Base-by-base conservation (phyloP, 2,888 invertebrate genomes). In the Zele albiditarsus region DNA sequence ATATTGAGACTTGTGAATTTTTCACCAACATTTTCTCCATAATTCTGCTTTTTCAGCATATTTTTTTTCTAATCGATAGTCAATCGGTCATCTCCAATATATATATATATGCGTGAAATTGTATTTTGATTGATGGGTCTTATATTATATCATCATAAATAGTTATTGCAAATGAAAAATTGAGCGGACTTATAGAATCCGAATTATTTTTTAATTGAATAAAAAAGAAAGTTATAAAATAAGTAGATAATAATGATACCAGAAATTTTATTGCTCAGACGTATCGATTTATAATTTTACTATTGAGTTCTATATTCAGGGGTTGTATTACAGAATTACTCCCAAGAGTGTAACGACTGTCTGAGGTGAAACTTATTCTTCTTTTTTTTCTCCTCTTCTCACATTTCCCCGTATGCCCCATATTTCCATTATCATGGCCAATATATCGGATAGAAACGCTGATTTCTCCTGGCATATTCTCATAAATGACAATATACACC, bases 401-500 rank as follows among this genome's bases (percentile, higher is more conserved):
- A 27, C 12, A 27, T 27, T 27, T 60, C 12, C 27, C 3, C 23
- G n/a, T 53, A 53, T 53, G n/a, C 16, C 60, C 14, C 60, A 16
- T 60, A 28, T 28, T 63, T 10, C 33, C 16, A 3, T 28, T n/a
- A 63, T 63, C 23, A 12, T 20, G 38, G 20, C 20, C 16, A 20
- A 28, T n/a, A 28, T 14, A 28, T 16, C 31, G 31, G 6, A 28
- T 10, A 63, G 38, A 16, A 71, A 78, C 62, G 72, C 70, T 73
- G 65, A 77, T 77, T 76, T 67, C 71, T 71, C 53, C n/a, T 72
- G 76, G 68, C 77, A 76, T 74, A 76, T 79, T 79, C 70, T 77
- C 76, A 57, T 68, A 53, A 42, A 20, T 46, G 58, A 65, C 38
- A n/a, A 46, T 46, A 14, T n/a, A 4, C 12, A 3, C 10, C 8